Percentiles rank a stretch among this genome's conserved stretches.
Evolutionary conservation across 1,140 invertebrate species (phyloP).

Genomic region (Globodera rostochiensis): DNA sequence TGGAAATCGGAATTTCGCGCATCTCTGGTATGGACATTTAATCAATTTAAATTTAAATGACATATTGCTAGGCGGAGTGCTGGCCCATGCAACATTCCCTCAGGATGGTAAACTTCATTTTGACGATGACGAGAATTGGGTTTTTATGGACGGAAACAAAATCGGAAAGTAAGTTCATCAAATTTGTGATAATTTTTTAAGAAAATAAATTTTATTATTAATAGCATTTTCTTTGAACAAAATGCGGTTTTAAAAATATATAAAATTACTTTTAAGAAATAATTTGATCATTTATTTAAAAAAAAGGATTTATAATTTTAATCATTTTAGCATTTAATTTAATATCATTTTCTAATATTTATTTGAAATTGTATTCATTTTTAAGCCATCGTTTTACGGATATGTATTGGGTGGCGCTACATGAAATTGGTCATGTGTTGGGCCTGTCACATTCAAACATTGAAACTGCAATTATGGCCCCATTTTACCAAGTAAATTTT

Average conservation of each 20-base stretch:
- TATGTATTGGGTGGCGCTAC: constrained; percentile 21
- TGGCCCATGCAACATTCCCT: constrained; percentile 63
- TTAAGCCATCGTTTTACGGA: constrained; percentile 24
- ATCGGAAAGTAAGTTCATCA: constrained; percentile 38
- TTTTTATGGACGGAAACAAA: constrained; percentile 53
- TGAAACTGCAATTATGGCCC: constrained; percentile 29
- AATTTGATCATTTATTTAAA: too few species aligned
- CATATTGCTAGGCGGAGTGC: constrained; percentile 52
- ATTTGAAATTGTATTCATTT: too few species aligned
- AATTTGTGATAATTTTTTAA: too few species aligned
- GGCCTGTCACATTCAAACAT: constrained; percentile 27
- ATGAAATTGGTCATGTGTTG: constrained; percentile 29
- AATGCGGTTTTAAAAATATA: too few species aligned
- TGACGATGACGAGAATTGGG: constrained; percentile 65
- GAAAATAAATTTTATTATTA: too few species aligned
- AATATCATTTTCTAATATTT: too few species aligned
- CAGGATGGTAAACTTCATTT: constrained; percentile 62
- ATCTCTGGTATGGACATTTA: too few species aligned
- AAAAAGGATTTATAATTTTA: too few species aligned
- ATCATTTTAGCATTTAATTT: too few species aligned
- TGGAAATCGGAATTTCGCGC: too few species aligned
- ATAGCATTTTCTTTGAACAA: too few species aligned
- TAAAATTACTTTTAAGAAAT: background rate
- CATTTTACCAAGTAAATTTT: constrained; percentile 18
- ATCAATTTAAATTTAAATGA: too few species aligned